phyloP scores from a whole-genome alignment of 2,113 vertebrate species.

The Oplegnathus fasciatus region DNA sequence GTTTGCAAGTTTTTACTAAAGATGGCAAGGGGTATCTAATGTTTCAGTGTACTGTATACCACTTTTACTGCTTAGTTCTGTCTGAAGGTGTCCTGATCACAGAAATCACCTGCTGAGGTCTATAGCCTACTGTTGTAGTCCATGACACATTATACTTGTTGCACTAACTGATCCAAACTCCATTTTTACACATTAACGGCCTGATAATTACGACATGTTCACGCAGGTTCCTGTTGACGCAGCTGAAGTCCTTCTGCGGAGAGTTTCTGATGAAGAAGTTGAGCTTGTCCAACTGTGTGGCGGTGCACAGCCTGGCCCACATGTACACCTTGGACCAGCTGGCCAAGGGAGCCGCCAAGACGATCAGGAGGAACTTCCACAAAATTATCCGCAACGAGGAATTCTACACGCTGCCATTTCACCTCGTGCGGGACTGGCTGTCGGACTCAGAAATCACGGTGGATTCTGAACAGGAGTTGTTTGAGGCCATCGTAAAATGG shows the following conservation, averaged over 20 bases:
- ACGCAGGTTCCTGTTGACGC: conserved; percentile 91
- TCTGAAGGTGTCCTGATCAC: not conserved
- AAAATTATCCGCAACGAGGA: conserved; percentile 93
- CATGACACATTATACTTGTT: not conserved
- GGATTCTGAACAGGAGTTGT: conserved; percentile 93
- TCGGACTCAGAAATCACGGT: conserved; percentile 94
- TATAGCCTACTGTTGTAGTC: not conserved
- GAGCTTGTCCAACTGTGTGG: conserved; percentile 94
- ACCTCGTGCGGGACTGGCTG: conserved; percentile 94
- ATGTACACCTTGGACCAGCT: conserved; percentile 95
- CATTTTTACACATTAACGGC: not conserved
- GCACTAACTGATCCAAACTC: not conserved
- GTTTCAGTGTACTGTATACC: not conserved
- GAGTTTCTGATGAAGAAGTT: conserved; percentile 96
- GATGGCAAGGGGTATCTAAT: not conserved
- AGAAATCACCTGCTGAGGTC: not conserved
- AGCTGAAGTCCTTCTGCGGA: conserved; percentile 94
- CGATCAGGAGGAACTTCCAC: conserved; percentile 94
- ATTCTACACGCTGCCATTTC: conserved; percentile 93
- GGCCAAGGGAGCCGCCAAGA: conserved; percentile 90
- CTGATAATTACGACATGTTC: not conserved
- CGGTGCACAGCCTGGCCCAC: conserved; percentile 94
- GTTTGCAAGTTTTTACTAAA: too few species aligned
- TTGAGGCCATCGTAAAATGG: conserved; percentile 94
- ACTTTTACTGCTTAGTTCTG: not conserved